phyloP scores from a whole-genome alignment of 2,113 vertebrate species.

The Malurus melanocephalus region DNA sequence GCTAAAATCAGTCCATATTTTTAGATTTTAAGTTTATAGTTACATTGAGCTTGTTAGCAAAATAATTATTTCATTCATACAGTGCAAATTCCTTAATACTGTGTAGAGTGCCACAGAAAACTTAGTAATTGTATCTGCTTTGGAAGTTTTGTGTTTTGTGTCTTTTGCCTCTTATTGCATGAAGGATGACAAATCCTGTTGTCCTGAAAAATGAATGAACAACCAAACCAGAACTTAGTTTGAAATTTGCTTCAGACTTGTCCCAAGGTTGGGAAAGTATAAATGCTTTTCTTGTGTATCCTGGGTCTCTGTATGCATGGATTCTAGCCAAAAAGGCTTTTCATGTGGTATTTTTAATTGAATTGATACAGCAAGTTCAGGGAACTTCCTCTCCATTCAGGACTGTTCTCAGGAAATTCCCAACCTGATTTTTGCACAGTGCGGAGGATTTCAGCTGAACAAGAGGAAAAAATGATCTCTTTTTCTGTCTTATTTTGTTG shows the following conservation, averaged over 20 bases:
- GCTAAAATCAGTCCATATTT: background rate
- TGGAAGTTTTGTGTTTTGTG: background rate
- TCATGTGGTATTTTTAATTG: background rate
- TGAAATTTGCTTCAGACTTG: background rate
- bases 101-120: background rate
- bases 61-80: background rate
- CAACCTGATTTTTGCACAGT: background rate
- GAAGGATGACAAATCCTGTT: background rate
- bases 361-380: background rate
- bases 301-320: background rate
- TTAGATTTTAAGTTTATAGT: background rate
- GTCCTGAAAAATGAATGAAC: background rate
- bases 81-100: background rate
- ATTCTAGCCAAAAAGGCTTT: background rate
- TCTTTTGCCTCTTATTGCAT: background rate
- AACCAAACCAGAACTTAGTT: background rate
- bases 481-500: background rate
- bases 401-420: background rate
- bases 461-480: background rate
- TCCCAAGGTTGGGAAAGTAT: background rate
- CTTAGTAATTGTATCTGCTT: background rate
- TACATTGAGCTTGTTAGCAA: background rate
- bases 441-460: background rate
- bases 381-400: background rate
- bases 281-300: background rate